phyloP scores from a whole-genome alignment of 1,140 invertebrate species.

The Cherax quadricarinatus region DNA sequence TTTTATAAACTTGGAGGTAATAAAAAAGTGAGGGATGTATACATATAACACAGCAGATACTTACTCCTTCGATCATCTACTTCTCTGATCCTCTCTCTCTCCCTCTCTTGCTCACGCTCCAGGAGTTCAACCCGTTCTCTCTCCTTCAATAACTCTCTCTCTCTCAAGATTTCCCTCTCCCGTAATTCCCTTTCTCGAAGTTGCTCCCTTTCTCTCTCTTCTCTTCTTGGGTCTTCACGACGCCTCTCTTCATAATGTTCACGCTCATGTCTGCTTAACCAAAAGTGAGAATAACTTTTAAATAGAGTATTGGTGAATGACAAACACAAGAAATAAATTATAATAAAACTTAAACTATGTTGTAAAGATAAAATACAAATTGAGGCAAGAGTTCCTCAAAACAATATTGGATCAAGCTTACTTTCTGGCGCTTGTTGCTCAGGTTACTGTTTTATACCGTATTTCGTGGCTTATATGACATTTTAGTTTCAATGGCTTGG shows the following conservation, averaged over 20 bases:
- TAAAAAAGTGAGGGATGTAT: neutral
- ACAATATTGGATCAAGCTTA: too few relatives aligned
- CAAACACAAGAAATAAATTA: too few relatives aligned
- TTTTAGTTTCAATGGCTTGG: too few relatives aligned
- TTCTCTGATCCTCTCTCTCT: conserved; percentile 55
- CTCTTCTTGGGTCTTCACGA: conserved; percentile 52
- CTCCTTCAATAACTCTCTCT: conserved; percentile 57
- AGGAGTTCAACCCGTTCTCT: conserved; percentile 53
- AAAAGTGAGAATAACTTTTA: neutral
- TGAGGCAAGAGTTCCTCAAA: too few relatives aligned
- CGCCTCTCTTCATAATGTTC: conserved; percentile 59
- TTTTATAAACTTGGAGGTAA: too few relatives aligned
- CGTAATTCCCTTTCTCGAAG: conserved; percentile 54
- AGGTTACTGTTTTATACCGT: too few relatives aligned
- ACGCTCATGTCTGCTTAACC: conserved; percentile 3
- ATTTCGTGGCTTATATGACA: too few relatives aligned
- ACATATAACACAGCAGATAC: neutral
- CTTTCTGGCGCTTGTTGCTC: too few relatives aligned
- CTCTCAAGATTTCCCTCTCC: conserved; percentile 41
- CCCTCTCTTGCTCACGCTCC: conserved; percentile 52
- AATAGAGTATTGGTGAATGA: neutral
- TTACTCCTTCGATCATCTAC: conserved; percentile 62
- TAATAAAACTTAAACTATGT: too few relatives aligned
- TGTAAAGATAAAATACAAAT: too few relatives aligned
- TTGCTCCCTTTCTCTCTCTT: conserved; percentile 58